A percentile compares a stretch with the other conserved stretches of the same genome.
These are phyloP conservation scores for Drosophila lacicola DNA, from an alignment of 2,888 invertebrate genomes.

Conservation along the genomic window DNA sequence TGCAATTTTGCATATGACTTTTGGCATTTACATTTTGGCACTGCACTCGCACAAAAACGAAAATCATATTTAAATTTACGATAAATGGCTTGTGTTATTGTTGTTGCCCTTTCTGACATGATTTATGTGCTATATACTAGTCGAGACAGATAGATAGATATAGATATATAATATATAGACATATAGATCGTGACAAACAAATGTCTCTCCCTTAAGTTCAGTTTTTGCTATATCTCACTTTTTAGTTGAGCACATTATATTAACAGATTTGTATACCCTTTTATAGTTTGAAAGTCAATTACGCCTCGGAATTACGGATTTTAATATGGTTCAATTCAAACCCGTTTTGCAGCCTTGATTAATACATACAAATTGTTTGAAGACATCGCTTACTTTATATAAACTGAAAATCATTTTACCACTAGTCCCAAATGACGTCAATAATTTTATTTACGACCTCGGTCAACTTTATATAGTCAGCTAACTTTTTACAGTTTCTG, in stretches of 20 bases:
- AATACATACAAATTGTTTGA: too few species aligned
- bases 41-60: constrained; percentile 10
- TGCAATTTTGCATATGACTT: constrained; percentile 7
- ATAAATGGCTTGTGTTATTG: constrained; percentile 6
- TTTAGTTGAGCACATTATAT: too few species aligned
- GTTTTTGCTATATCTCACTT: too few species aligned
- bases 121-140: constrained; percentile 17
- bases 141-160: constrained; percentile 4
- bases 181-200: too few species aligned
- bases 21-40: constrained; percentile 57
- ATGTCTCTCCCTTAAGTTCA: too few species aligned
- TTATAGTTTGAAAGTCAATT: too few species aligned
- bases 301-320: too few species aligned
- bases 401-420: constrained; percentile 2
- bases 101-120: constrained; percentile 19
- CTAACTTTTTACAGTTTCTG: constrained; percentile 12
- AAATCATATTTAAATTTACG: constrained; percentile 12
- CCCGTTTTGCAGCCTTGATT: too few species aligned
- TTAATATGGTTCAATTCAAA: too few species aligned
- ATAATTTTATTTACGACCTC: constrained; percentile 27
- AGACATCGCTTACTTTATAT: neutral
- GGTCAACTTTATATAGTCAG: constrained; percentile 21
- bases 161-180: neutral
- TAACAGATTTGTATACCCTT: too few species aligned
- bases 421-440: constrained; percentile 31